Evolutionary conservation across 1,140 invertebrate species (phyloP), one percentile per base, ranked within the genome.

Genomic region (Colletes latitarsis): DNA sequence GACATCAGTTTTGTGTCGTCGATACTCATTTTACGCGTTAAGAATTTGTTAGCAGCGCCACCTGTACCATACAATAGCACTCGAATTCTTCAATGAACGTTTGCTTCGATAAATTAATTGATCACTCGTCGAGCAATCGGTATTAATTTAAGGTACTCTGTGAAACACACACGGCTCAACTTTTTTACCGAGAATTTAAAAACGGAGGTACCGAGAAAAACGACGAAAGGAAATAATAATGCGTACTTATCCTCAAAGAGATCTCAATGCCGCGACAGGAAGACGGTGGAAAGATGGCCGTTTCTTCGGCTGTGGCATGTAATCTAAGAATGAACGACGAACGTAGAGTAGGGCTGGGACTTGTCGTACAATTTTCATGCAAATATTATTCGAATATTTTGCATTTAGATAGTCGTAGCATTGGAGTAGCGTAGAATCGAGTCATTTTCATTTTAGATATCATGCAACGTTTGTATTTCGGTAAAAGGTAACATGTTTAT

Each of bases 71-170:
- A 60, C 41, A 39, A 30, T 17, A 19, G 19, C 30, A 30, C 14
- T 10, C n/a, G 17, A 9, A 12, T 8, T 15, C 5, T n/a, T n/a
- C 41, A n/a, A 39, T 41, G n/a, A 64, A 55, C 15, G 19, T 19
- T 19, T 10, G 9, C 46, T 66, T 17, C 64, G 43, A 39, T 52
- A 43, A 69, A 3, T 60, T n/a, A 58, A 62, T 21, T 15, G 19
- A 14, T 46, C 3, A 49, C 60, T 15, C 46, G 46, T 52, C 66
- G 76, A 71, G 39, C 49, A n/a, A 64, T 72, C 76, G 69, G 53
- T 63, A 72, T 71, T 78, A 78, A 78, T 70, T 73, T 78, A 78
- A 78, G 69, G 49, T 73, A 72, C 17, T 17, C 14, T 64, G 64
- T 14, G n/a, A 46, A 46, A 10, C 15, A 49, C 46, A 72, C 60